Evolutionary conservation across 2,797 vertebrate species (phyloP).

Genomic region (Danio jaintianensis): DNA sequence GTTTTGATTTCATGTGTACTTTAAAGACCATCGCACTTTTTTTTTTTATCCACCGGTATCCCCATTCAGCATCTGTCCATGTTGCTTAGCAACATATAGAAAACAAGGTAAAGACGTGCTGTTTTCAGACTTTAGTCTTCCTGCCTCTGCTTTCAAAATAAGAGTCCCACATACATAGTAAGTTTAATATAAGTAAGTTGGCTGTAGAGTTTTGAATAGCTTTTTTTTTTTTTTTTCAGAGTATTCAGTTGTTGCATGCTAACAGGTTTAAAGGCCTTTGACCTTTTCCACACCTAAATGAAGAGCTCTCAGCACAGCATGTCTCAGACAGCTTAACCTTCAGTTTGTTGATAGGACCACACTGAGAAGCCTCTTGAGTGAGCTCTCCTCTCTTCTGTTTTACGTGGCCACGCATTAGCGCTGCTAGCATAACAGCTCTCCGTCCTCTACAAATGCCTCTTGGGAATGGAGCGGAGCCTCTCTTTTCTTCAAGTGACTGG

Average conservation of each 20-base stretch:
- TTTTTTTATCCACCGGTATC: too few relatives aligned
- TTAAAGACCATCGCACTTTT: too few relatives aligned
- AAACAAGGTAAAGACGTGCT: too few relatives aligned
- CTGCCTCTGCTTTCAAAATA: too few relatives aligned
- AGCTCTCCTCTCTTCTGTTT: slow-evolving; percentile 35
- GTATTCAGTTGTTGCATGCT: slow-evolving; percentile 3
- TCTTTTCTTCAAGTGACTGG: slow-evolving; percentile 31
- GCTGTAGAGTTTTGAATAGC: too few relatives aligned
- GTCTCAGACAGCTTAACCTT: slow-evolving; percentile 44
- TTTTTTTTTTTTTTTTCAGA: neutral
- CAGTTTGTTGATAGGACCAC: slow-evolving; percentile 41
- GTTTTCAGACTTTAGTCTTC: too few relatives aligned
- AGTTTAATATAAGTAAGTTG: too few relatives aligned
- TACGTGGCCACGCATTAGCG: slow-evolving; percentile 21
- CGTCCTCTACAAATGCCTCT: slow-evolving; percentile 29
- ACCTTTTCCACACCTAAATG: slow-evolving; percentile 49
- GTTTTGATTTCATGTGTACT: too few relatives aligned
- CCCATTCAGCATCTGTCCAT: too few relatives aligned
- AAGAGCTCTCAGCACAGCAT: slow-evolving; percentile 33
- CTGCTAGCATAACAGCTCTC: slow-evolving; percentile 23
- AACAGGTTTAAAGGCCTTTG: slow-evolving; percentile 22
- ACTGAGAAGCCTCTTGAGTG: slow-evolving; percentile 42
- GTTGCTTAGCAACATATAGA: too few relatives aligned
- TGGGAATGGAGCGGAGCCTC: neutral
- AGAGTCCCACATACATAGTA: too few relatives aligned